Evolutionary conservation across 1,140 invertebrate genomes (phyloP), one percentile per base, ranked within the genome.

Genomic region (Plutomurus gul): DNA sequence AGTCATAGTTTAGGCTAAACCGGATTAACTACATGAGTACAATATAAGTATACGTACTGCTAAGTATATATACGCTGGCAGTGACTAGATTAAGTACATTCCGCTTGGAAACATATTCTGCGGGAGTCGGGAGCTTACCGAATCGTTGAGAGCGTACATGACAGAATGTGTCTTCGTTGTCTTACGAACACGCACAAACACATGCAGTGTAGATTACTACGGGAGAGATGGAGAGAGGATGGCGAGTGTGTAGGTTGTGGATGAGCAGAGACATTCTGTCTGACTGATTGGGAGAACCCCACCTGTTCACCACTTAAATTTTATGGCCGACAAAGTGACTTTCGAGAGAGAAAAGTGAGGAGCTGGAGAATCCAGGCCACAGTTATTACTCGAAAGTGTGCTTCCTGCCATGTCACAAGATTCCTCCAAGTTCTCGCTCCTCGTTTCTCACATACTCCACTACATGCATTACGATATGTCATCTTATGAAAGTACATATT

Each of bases 221-320:
- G 18, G 36, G 16, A 20, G 1, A 30, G 56, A 33, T 22, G 25
- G 22, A 30, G 36, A 10, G 70, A 72, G 37, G 36, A 65, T 65
- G 25, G 11, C 18, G 25, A 33, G 30, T 30, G 56, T 13, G 36
- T 65, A 65, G 27, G 39, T 10, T n/a, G 39, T 13, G 7, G n/a
- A 43, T 43, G 39, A 43, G 39, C 30, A 27, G 13, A 65, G 56
- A n/a, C 70, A 72, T 40, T 40, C 36, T 27, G 36, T 20, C 37
- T 40, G 36, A 72, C 46, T 78, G 76, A 78, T 78, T 78, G 76
- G 73, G 65, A 37, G 27, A 71, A 78, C 76, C 76, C 76, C 76
- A 78, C 76, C 76, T 78, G 76, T 70, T 73, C 70, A 20, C 33
- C 76, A 71, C 70, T 78, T 78, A 78, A 78, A 46, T 72, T 72